Base-by-base conservation (phyloP, 2,113 vertebrate species). In the Paracyprichromis sp. region DNA sequence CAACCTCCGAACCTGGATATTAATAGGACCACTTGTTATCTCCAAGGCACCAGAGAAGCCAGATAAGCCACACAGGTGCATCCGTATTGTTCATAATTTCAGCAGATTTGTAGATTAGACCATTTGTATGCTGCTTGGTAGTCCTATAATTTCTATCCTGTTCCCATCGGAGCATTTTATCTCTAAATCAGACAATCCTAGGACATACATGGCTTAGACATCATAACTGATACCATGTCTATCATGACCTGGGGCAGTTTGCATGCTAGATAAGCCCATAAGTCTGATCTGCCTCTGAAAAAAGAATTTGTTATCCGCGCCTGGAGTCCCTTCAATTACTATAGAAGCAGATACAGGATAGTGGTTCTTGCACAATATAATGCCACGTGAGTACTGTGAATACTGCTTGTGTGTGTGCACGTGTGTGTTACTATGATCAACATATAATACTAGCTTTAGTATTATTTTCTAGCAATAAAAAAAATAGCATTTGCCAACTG, bases 381-480 rank as follows among this genome's bases (percentile, higher is more conserved):
- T 83, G 21, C n/a, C 31, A 36, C 26, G 19, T 26, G 50, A 9
- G 19, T 38, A 34, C 9, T 80, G 80, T 19, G 54, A 40, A 21
- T 69, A 69, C 3, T 69, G 36, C 19, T 69, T 54, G 71, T 59
- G 54, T 59, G 79, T 59, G 53, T 66, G 38, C 31, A 78, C n/a
- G 63, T 66, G 10, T 50, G 50, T 69, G 40, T 59, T 52, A 1
- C 21, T 52, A 19, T 19, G 4, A 24, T 13, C 24, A 26, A 26
- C 26, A 26, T 26, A 24, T 24, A 24, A 24, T 24, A 11, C 14
- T 66, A 38, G 14, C 80, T 86, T 81, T 59, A 31, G 56, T 19
- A 6, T 85, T 66, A 84, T 83, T 78, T 83, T 73, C 12, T 12
- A 52, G 90, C 80, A 86, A 88, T 92, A 92, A 89, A 86, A 88